Percentiles rank a stretch among this genome's conserved stretches.
These are phyloP conservation scores for Diplodus puntazzo DNA, from an alignment of 2,797 vertebrate species.

Conservation along the genomic window DNA sequence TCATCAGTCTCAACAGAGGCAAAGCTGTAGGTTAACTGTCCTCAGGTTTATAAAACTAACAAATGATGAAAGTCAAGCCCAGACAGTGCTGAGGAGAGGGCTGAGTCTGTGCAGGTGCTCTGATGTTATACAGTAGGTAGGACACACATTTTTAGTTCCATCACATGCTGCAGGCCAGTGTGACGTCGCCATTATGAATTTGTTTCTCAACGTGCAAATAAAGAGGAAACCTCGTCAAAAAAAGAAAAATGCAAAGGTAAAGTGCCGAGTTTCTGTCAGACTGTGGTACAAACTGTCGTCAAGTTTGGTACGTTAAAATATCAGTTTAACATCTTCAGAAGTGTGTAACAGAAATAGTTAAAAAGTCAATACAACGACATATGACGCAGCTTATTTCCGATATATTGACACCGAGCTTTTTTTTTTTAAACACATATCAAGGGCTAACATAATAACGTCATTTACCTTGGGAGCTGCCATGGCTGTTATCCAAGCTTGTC, in stretches of 20 bases:
- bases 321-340: background rate
- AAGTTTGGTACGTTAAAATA: background rate
- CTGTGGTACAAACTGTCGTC: background rate
- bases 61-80: background rate
- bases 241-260: background rate
- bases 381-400: too few species aligned
- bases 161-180: too few species aligned
- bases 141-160: background rate
- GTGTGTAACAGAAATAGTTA: background rate
- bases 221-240: background rate
- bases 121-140: background rate
- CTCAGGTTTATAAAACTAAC: background rate
- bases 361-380: too few species aligned
- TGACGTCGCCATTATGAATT: too few species aligned
- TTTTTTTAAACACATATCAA: too few species aligned
- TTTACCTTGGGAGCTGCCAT: constrained; percentile 53
- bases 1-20: background rate
- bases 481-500: constrained; percentile 18
- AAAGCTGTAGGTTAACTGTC: background rate
- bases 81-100: background rate
- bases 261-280: background rate
- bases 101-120: background rate
- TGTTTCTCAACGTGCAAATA: background rate
- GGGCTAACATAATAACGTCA: fast-evolving
- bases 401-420: too few species aligned